Conservation (phyloP, 2,888 invertebrate species). For the Chymomyza amoena region DNA sequence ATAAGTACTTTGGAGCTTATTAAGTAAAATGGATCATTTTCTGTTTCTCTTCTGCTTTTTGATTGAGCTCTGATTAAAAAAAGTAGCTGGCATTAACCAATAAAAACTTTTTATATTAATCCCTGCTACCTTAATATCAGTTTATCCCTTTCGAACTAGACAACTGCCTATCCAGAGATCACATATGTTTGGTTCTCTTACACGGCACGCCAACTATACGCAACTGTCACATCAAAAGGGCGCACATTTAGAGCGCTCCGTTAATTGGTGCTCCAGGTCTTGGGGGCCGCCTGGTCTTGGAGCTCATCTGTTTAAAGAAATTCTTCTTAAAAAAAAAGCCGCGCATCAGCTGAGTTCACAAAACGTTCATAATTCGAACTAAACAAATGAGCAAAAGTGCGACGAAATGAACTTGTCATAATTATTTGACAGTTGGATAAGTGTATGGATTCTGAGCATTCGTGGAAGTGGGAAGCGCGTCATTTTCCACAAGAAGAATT, state of each 20-base stretch:
- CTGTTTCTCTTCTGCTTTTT: too few relatives aligned
- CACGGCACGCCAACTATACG: conserved; percentile 8
- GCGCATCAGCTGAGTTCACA: conserved; percentile 25
- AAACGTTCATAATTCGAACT: conserved; percentile 25
- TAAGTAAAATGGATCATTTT: too few relatives aligned
- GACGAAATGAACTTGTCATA: conserved; percentile 76
- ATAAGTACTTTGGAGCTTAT: too few relatives aligned
- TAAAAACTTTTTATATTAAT: too few relatives aligned
- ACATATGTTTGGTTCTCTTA: not conserved
- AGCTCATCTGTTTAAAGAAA: conserved; percentile 52
- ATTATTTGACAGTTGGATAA: conserved; percentile 71
- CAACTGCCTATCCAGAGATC: not conserved
- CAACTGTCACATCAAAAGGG: conserved; percentile 72
- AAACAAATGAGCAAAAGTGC: conserved; percentile 69
- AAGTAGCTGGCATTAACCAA: too few relatives aligned
- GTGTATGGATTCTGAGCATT: conserved; percentile 34
- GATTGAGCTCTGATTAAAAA: too few relatives aligned
- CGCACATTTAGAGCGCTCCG: conserved; percentile 64
- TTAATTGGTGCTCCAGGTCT: conserved; percentile 63
- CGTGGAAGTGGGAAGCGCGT: conserved; percentile 31
- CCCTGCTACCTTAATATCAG: too few relatives aligned
- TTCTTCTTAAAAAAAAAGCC: conserved; percentile 50
- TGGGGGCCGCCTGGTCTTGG: not conserved
- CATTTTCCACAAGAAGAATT: conserved; percentile 40
- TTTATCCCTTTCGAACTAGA: not conserved